Conservation (phyloP, 92 coral and sea anemone genomes). For the Epizoanthus ramosus region DNA sequence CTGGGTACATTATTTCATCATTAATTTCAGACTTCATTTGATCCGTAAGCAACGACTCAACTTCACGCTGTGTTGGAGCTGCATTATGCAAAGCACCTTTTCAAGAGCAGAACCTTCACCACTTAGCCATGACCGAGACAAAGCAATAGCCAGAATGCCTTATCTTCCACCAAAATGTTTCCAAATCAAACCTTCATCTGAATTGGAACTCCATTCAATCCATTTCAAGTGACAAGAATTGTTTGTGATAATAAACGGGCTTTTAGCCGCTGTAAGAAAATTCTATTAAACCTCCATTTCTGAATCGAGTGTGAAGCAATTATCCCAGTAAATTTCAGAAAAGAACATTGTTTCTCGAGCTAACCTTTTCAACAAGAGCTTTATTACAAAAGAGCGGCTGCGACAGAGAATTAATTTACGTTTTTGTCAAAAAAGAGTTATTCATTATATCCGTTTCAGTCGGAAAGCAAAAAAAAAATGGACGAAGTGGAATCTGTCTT, state of each 20-base stretch:
- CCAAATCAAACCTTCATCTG: neutral
- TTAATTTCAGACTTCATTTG: neutral
- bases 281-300: slow-evolving; percentile 18
- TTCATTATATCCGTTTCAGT: slow-evolving; percentile 10
- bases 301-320: neutral
- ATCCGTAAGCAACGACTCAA: neutral
- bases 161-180: slow-evolving; percentile 1
- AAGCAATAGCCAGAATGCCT: neutral
- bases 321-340: neutral
- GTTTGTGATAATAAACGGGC: neutral
- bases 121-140: neutral
- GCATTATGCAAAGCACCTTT: slow-evolving; percentile 83
- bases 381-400: neutral
- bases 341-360: neutral
- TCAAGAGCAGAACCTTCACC: slow-evolving; percentile 30
- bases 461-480: neutral
- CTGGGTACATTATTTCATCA: slow-evolving; percentile 3
- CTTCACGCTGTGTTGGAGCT: slow-evolving; percentile 57
- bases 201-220: neutral
- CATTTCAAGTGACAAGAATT: neutral
- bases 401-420: neutral
- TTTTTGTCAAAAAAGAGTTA: neutral
- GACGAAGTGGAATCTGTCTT: neutral
- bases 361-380: neutral
- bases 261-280: neutral